These are phyloP conservation scores for Sarcophaga peregrina DNA, from an alignment of 1,140 invertebrate species.

Conservation along the genomic window DNA sequence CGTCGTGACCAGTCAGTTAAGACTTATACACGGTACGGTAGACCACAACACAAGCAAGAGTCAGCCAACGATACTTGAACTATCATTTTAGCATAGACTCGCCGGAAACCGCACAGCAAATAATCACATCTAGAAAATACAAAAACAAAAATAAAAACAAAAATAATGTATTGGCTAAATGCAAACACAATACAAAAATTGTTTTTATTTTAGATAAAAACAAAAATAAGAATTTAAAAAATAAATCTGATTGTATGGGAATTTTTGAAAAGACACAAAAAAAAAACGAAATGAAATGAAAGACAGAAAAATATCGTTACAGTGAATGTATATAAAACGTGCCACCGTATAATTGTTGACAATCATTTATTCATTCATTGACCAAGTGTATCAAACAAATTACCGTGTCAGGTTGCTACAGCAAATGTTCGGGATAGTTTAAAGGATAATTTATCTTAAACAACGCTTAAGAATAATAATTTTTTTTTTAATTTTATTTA, in stretches of 20 bases:
- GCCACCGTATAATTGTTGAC: conserved; percentile 21
- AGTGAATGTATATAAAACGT: conserved; percentile 36
- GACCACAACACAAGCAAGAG: background rate
- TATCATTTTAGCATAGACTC: conserved; percentile 11
- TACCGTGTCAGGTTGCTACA: background rate
- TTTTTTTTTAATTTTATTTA: no score
- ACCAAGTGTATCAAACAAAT: conserved; percentile 1
- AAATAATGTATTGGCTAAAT: conserved; percentile 1
- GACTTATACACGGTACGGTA: background rate
- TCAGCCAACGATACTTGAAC: background rate
- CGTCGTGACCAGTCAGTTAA: conserved; percentile 17
- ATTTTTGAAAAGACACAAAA: conserved; percentile 2
- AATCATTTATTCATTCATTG: conserved; percentile 29
- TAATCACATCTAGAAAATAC: background rate
- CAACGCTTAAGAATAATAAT: no score
- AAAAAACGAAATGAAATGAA: no score
- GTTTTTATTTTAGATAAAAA: background rate
- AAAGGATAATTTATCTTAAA: background rate
- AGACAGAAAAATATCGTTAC: conserved; percentile 28
- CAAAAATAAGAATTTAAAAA: background rate
- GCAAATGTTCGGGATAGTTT: background rate
- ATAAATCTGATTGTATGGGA: conserved; percentile 5
- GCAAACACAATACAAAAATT: conserved; percentile 6
- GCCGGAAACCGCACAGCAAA: conserved; percentile 11
- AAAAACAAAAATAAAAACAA: conserved; percentile 5